Conservation (phyloP, 2,113 vertebrate species). For the Lagopus muta region DNA sequence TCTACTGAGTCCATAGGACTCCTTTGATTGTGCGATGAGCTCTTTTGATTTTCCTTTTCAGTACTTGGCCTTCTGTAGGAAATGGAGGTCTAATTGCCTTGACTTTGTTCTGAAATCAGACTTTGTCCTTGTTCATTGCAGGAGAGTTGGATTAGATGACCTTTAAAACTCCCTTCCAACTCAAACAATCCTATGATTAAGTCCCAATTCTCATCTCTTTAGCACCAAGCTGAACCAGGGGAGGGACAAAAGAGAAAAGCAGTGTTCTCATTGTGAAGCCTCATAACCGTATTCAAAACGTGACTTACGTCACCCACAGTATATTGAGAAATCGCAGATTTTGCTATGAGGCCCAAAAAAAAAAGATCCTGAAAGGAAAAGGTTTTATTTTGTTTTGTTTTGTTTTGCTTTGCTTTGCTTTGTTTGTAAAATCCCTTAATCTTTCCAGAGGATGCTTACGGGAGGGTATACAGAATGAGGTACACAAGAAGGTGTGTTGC, state of each 20-base stretch:
- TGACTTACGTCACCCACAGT: background rate
- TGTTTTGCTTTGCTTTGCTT: no score
- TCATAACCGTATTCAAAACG: background rate
- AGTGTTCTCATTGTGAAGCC: background rate
- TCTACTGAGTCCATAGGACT: background rate
- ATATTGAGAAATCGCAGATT: background rate
- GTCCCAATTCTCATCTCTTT: background rate
- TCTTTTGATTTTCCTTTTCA: background rate
- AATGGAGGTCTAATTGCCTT: background rate
- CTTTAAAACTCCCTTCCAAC: no score
- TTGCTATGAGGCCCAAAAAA: background rate
- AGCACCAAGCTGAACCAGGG: accelerated
- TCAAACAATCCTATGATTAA: background rate
- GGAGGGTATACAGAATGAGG: background rate
- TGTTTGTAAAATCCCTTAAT: background rate
- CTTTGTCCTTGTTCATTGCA: background rate
- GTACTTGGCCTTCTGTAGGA: background rate
- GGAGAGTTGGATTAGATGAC: no score
- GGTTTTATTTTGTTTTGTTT: background rate
- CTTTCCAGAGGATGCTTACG: background rate
- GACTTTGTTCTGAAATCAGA: background rate
- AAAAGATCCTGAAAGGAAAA: background rate
- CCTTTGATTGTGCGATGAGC: background rate
- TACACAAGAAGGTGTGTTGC: accelerated
- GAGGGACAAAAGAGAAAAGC: background rate